phyloP scores from a whole-genome alignment of 2,113 vertebrate genomes.

The Rhabdomys dilectus region DNA sequence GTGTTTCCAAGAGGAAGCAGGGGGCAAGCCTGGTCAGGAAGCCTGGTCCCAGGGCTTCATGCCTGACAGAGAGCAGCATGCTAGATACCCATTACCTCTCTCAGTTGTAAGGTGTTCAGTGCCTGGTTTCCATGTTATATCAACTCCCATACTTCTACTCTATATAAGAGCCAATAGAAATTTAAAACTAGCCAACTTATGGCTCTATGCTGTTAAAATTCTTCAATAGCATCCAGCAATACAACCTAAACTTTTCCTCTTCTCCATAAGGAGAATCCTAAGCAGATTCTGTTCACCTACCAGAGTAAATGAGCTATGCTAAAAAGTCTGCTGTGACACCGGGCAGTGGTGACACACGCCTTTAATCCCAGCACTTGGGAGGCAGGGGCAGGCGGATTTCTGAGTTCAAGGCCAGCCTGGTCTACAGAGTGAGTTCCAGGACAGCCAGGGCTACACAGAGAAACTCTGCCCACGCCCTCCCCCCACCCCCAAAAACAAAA shows the following conservation, averaged over 20 bases:
- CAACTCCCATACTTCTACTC: background rate
- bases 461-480: no score
- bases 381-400: no score
- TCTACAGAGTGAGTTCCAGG: no score
- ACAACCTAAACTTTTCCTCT: background rate
- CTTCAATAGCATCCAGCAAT: background rate
- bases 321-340: background rate
- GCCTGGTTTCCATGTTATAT: background rate
- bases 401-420: no score
- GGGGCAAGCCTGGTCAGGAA: accelerated
- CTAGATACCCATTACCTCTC: background rate
- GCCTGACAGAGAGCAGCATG: accelerated
- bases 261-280: background rate
- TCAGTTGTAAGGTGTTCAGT: accelerated
- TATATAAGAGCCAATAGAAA: no score
- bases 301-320: background rate
- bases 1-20: background rate
- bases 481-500: no score
- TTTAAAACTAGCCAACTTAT: background rate
- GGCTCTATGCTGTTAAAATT: background rate
- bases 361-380: no score
- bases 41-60: background rate
- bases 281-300: background rate
- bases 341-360: no score
- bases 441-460: no score